Conservation (phyloP, 37 sponge, comb jelly and placozoan genomes). For the Ephydatia muelleri region DNA sequence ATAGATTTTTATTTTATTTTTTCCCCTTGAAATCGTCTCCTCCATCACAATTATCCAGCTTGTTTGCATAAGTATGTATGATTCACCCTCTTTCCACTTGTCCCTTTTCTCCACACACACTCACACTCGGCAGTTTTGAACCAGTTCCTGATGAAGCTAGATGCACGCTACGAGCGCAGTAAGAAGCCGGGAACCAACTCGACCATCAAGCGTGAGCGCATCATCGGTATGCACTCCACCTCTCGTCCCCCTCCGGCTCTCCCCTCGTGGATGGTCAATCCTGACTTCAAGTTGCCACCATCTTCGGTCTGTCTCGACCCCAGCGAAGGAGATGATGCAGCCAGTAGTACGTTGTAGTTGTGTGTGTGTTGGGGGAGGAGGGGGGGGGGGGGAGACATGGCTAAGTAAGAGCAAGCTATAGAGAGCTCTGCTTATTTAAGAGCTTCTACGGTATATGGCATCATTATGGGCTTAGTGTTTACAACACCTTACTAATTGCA, state of each 20-base stretch:
- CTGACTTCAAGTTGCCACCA: slow-evolving; percentile 33
- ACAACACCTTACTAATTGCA: too few species aligned
- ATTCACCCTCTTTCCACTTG: too few species aligned
- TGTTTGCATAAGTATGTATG: too few species aligned
- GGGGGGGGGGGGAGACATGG: too few species aligned
- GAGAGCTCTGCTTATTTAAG: too few species aligned
- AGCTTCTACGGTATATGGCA: too few species aligned
- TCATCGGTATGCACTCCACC: slow-evolving; percentile 57
- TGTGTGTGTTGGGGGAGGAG: too few species aligned
- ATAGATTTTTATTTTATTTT: neutral
- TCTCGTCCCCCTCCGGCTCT: slow-evolving; percentile 58
- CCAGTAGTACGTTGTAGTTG: neutral
- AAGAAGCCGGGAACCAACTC: slow-evolving; percentile 59
- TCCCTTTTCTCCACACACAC: neutral
- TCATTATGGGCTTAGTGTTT: too few species aligned
- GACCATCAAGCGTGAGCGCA: slow-evolving; percentile 64
- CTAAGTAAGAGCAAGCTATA: too few species aligned
- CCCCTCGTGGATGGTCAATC: slow-evolving; percentile 76
- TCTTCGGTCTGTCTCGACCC: slow-evolving; percentile 31
- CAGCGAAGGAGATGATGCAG: slow-evolving; percentile 2
- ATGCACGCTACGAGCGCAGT: slow-evolving; percentile 61
- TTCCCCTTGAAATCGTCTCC: neutral
- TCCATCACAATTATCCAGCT: too few species aligned
- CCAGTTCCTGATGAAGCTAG: slow-evolving; percentile 73
- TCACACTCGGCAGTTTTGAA: slow-evolving; percentile 53